These are phyloP conservation scores for Euschistus heros DNA, from an alignment of 1,140 invertebrate species.

Conservation along the genomic window DNA sequence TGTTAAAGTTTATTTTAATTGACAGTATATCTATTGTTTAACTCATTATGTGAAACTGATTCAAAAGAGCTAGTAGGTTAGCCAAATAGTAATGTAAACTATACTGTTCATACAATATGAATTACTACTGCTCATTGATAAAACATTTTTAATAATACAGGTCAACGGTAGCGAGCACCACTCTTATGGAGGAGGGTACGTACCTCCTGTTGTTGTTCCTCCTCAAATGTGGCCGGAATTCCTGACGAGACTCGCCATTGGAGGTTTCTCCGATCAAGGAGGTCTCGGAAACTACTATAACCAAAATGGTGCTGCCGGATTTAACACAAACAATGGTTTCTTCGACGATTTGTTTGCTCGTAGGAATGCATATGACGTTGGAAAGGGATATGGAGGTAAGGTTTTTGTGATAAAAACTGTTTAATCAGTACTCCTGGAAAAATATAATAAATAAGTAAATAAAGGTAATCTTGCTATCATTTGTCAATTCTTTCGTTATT, in stretches of 20 bases:
- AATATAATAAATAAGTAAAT: neutral
- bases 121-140: neutral
- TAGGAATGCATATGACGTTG: slow-evolving; percentile 29
- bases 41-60: too few species aligned
- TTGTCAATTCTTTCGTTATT: neutral
- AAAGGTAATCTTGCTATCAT: neutral
- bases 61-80: too few species aligned
- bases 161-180: slow-evolving; percentile 6
- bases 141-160: neutral
- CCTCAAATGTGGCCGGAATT: neutral
- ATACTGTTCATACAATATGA: neutral
- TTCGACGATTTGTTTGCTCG: slow-evolving; percentile 28
- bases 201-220: neutral
- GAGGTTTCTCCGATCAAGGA: neutral
- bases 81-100: neutral
- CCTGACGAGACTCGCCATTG: slow-evolving; percentile 1
- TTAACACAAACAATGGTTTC: slow-evolving; percentile 27
- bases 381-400: slow-evolving; percentile 29
- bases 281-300: slow-evolving; percentile 6
- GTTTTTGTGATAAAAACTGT: neutral
- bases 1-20: too few species aligned
- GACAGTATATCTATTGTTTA: too few species aligned
- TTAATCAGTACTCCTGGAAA: neutral
- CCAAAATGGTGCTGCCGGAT: slow-evolving; percentile 22
- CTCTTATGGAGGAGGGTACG: neutral